Base-by-base conservation (phyloP, 1,140 invertebrate genomes). In the Saccostrea cuccullata region DNA sequence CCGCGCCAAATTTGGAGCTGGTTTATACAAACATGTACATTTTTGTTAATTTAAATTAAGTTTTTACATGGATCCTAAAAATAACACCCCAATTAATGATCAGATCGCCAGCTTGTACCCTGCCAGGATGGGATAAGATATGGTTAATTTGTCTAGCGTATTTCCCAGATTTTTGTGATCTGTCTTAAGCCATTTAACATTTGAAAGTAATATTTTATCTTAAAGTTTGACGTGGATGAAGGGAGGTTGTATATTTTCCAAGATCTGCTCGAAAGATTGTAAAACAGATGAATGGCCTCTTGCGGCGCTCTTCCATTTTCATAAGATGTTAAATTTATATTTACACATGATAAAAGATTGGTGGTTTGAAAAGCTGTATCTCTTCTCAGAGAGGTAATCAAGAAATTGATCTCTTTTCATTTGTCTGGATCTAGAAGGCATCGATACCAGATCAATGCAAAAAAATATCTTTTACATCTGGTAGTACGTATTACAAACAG, bases 331-430 rank as follows among this genome's bases (percentile, higher is more conserved):
- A 36, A 36, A 36, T 8, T 26, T 77, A 77, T 36, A 15, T 77
- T 77, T 77, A 77, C 26, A 36, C 23, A 26, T 77, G 70, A 77
- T 77, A 77, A 77, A 73, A 77, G 70, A 77, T 77, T 30, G 30
- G 11, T 30, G 70, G 36, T 30, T 26, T 77, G 26, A 40, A 30
- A 30, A 77, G 13, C 23, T 11, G 70, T 30, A 77, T 15, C 30
- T 30, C 26, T 23, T 11, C 26, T 77, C 30, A 17, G 13, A 77
- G 23, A 64, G 15, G 58, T 30, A 77, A 77, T 77, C 70, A 77
- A 12, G 30, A 26, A 30, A 30, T 36, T 77, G 12, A 77, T 77
- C 70, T 26, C 30, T 77, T 30, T 77, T 77, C 23, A 30, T 77
- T 30, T 77, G 26, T 13, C 11, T 77, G 5, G 13, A 30, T 30